A percentile compares a stretch with the other conserved stretches of the same genome.
Conservation (phyloP, 2,888 invertebrate genomes). For the Eulithis prunata region DNA sequence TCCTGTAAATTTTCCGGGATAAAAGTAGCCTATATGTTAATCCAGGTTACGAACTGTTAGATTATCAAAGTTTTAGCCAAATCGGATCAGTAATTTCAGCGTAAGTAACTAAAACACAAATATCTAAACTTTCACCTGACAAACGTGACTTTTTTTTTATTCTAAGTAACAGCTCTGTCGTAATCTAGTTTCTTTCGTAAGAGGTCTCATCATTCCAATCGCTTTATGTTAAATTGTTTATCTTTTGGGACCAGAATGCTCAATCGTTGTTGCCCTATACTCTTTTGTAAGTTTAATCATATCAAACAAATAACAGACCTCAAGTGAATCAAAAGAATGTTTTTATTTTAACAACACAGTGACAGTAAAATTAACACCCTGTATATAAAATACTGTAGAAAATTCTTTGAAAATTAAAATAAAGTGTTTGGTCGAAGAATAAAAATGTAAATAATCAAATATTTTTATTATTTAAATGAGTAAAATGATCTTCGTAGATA, state of each 20-base stretch:
- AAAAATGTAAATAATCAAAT: slow-evolving; percentile 56
- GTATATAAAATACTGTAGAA: slow-evolving; percentile 8
- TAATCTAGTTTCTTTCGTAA: slow-evolving; percentile 44
- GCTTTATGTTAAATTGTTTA: slow-evolving; percentile 67
- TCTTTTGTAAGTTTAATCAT: slow-evolving; percentile 43
- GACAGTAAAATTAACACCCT: slow-evolving; percentile 1
- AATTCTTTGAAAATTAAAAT: background rate
- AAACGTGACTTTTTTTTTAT: too few species aligned
- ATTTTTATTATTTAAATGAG: slow-evolving; percentile 64
- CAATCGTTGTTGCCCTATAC: slow-evolving; percentile 52
- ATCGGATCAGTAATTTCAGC: too few species aligned
- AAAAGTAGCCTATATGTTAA: too few species aligned
- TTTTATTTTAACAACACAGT: background rate
- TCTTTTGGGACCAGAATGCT: slow-evolving; percentile 66
- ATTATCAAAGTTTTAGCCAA: too few species aligned
- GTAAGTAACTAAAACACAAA: too few species aligned
- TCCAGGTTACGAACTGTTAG: background rate
- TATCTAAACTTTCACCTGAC: too few species aligned
- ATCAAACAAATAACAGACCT: too few species aligned
- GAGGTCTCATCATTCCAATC: slow-evolving; percentile 82
- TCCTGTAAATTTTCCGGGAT: too few species aligned
- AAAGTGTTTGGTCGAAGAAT: slow-evolving; percentile 23
- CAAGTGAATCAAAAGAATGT: too few species aligned
- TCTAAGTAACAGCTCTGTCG: slow-evolving; percentile 20
- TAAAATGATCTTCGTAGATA: slow-evolving; percentile 77